phyloP scores from a whole-genome alignment of 2,888 invertebrate genomes.

The Marronus borbonicus region DNA sequence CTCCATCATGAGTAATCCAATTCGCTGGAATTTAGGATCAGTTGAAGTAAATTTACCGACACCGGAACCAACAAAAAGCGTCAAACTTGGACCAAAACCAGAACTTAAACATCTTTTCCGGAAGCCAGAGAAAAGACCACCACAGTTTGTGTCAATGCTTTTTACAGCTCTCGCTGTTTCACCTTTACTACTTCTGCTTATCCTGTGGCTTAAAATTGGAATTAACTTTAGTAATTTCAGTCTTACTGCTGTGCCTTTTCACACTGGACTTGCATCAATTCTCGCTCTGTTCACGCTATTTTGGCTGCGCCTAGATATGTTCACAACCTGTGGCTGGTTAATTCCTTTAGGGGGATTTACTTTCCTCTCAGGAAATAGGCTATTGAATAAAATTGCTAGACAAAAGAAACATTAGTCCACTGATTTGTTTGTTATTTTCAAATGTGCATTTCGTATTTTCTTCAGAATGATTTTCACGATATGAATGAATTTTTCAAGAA shows the following conservation, averaged over 20 bases:
- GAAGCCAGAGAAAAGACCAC: slow-evolving; percentile 91
- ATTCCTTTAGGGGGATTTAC: slow-evolving; percentile 89
- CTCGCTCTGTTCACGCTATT: slow-evolving; percentile 91
- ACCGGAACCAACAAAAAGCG: slow-evolving; percentile 59
- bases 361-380: slow-evolving; percentile 93
- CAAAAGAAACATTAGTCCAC: slow-evolving; percentile 61
- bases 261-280: slow-evolving; percentile 89
- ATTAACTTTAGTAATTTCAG: slow-evolving; percentile 90
- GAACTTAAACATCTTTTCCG: slow-evolving; percentile 90
- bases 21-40: slow-evolving; percentile 89
- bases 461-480: slow-evolving; percentile 4
- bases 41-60: slow-evolving; percentile 80
- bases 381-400: slow-evolving; percentile 86
- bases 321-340: slow-evolving; percentile 93
- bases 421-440: slow-evolving; percentile 11
- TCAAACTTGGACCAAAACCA: slow-evolving; percentile 71
- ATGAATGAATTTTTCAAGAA: slow-evolving; percentile 20
- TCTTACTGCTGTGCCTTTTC: slow-evolving; percentile 90
- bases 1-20: slow-evolving; percentile 89
- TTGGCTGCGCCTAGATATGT: slow-evolving; percentile 97
- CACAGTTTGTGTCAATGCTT: slow-evolving; percentile 88
- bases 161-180: slow-evolving; percentile 89
- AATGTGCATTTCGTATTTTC: background rate
- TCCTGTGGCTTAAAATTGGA: slow-evolving; percentile 90
- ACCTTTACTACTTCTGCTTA: slow-evolving; percentile 86